These are phyloP conservation scores for Octonoba sinensis DNA, from an alignment of 2,888 invertebrate genomes.

Conservation along the genomic window DNA sequence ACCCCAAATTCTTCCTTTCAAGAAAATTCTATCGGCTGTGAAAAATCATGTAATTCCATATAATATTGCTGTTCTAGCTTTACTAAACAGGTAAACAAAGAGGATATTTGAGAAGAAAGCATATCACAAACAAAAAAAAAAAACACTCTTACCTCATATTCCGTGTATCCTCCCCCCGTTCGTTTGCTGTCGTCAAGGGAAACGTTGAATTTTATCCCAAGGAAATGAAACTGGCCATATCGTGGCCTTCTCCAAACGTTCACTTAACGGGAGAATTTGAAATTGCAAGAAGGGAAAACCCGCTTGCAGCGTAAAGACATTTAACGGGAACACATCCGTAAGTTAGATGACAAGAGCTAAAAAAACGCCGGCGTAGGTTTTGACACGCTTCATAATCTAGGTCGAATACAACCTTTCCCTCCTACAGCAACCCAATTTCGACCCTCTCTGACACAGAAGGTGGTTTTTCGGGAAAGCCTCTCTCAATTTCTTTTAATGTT, in stretches of 20 bases:
- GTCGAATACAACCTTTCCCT: conserved; percentile 56
- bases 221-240: conserved; percentile 44
- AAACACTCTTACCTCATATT: conserved; percentile 14
- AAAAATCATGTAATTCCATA: too few relatives aligned
- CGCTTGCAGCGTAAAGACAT: conserved; percentile 38
- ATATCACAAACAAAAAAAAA: too few relatives aligned
- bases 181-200: not conserved
- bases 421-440: conserved; percentile 55
- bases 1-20: too few relatives aligned
- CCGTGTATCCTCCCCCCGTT: not conserved
- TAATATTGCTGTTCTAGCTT: too few relatives aligned
- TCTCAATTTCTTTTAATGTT: too few relatives aligned
- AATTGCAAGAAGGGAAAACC: conserved; percentile 44
- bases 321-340: conserved; percentile 59
- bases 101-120: too few relatives aligned
- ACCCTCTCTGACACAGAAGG: conserved; percentile 27
- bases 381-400: conserved; percentile 62
- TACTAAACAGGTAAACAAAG: too few relatives aligned
- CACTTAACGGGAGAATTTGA: conserved; percentile 28
- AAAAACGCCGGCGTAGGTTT: conserved; percentile 58
- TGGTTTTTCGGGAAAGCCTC: conserved; percentile 1
- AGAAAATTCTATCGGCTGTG: too few relatives aligned
- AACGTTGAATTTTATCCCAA: conserved; percentile 18
- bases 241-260: conserved; percentile 27
- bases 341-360: conserved; percentile 46